Base-by-base conservation (phyloP, 2,113 vertebrate species). In the Penelope pileata region DNA sequence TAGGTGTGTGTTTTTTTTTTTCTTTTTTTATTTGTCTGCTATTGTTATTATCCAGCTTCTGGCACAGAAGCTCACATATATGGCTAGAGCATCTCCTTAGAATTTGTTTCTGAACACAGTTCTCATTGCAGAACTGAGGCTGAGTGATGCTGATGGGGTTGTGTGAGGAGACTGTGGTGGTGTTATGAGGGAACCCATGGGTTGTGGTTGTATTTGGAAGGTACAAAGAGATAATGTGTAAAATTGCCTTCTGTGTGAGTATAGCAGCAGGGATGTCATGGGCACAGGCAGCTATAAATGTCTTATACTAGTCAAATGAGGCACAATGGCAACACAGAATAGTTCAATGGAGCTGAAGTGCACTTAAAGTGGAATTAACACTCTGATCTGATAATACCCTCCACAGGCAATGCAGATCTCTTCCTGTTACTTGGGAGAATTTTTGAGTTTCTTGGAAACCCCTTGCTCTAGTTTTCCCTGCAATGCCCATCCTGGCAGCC, bases 401-500 rank as follows among this genome's bases (percentile, higher is more conserved):
- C 23, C 4, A 5, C 1, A 38, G n/a, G 24, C 22, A 38, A 50
- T 74, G 29, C 32, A 76, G n/a, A 54, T 23, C 19, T 77, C 24
- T 26, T 7, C 36, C 27, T 67, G 34, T 13, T 86, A 12, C 24
- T 38, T 34, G 4, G 36, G 27, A 82, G 58, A 24, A 19, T 51
- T 54, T 22, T 0, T 7, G 2, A 12, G 10, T 32, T 54, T 45
- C 36, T 75, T 69, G 69, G 58, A 82, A 82, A 2, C 7, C 1
- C 5, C 6, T 54, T 47, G 42, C 19, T 98, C 97, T 98, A 98
- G 97, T 98, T 99, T 85, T 64, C 97, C 97, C 98, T 95, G 97
- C 97, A 98, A 97, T 97, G 98, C 97, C 98, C 93, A 94, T 97
- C 98, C 98, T 38, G 63, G 88, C 50, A 98, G 98, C 98, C 98